phyloP scores from a whole-genome alignment of 92 coral and sea anemone species.

The Bergia puertoricense region DNA sequence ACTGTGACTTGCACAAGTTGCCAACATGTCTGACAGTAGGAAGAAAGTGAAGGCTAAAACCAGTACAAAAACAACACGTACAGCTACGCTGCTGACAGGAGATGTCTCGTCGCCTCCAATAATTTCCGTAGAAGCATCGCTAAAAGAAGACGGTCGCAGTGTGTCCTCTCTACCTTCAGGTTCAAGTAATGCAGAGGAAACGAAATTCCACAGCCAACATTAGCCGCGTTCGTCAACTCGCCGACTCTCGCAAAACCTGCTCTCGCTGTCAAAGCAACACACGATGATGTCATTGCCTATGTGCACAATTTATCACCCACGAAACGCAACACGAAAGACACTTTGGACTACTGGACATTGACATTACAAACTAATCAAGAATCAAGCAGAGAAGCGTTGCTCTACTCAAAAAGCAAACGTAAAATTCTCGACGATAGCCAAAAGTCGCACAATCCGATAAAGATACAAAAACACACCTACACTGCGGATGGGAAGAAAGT shows the following conservation, averaged over 20 bases:
- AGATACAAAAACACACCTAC: constrained; percentile 28
- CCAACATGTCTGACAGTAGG: not conserved
- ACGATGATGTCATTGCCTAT: not conserved
- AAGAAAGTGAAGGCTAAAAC: constrained; percentile 11
- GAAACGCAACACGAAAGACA: constrained; percentile 3
- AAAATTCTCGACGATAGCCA: constrained; percentile 38
- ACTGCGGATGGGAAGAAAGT: constrained; percentile 33
- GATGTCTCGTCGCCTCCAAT: constrained; percentile 13
- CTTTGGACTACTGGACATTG: constrained; percentile 11
- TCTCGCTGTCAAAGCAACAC: not conserved
- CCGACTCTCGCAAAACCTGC: constrained; percentile 1
- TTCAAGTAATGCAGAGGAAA: constrained; percentile 19
- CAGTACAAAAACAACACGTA: constrained; percentile 13
- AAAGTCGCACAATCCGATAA: constrained; percentile 36
- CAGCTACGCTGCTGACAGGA: constrained; percentile 15
- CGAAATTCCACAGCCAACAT: constrained; percentile 19
- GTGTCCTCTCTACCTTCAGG: constrained; percentile 33
- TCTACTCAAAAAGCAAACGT: constrained; percentile 28
- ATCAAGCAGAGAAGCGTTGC: not conserved
- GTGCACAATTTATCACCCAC: not conserved
- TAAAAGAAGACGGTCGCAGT: constrained; percentile 15
- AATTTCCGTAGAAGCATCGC: constrained; percentile 11
- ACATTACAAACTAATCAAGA: not conserved
- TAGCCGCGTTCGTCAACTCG: not conserved
- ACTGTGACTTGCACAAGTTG: not conserved